These are phyloP conservation scores for Tanytarsus gracilentus DNA, from an alignment of 2,888 invertebrate genomes.

Conservation along the genomic window DNA sequence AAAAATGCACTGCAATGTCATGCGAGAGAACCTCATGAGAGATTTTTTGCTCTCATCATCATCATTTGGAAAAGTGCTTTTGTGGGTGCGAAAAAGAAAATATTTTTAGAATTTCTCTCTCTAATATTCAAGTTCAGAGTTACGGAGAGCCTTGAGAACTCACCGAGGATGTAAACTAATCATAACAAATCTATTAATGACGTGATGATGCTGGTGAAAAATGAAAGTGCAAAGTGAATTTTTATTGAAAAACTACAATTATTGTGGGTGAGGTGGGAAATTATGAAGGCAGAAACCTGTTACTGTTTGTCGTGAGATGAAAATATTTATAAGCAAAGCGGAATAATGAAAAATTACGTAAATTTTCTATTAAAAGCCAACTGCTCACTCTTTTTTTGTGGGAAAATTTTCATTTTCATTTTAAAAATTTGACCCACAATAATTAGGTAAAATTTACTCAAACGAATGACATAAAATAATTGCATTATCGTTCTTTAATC, in stretches of 20 bases:
- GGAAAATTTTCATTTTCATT: neutral
- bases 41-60: neutral
- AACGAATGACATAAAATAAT: no score
- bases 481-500: no score
- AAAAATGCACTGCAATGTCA: conserved; percentile 7
- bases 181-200: no score
- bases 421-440: neutral
- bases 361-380: conserved; percentile 20
- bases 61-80: neutral
- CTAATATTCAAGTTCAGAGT: neutral
- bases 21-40: neutral
- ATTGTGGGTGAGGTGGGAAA: no score
- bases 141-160: neutral
- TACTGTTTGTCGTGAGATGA: no score
- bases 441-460: neutral
- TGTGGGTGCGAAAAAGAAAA: neutral
- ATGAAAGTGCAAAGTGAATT: no score
- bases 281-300: no score
- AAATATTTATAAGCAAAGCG: neutral
- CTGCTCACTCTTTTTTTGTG: neutral
- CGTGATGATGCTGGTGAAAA: no score
- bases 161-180: no score
- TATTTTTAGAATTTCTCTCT: neutral
- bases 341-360: conserved; percentile 25
- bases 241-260: no score